Conservation (phyloP, 2,113 vertebrate genomes). For the Cygnus atratus region DNA sequence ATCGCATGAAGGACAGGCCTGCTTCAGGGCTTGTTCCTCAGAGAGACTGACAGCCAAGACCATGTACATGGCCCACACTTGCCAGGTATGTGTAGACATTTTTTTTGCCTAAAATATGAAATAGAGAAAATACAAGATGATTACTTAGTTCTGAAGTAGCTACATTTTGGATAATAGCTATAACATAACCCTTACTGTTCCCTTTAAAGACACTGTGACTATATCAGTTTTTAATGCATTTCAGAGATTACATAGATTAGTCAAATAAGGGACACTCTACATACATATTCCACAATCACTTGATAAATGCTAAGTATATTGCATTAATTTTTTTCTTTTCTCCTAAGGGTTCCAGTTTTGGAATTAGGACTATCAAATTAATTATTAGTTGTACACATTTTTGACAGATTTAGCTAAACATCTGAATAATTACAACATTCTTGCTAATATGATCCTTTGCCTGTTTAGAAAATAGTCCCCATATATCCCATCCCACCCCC, state of each 20-base stretch:
- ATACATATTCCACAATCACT: background rate
- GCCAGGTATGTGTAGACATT: constrained; percentile 42
- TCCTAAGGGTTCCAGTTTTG: background rate
- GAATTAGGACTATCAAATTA: background rate
- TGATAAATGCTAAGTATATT: background rate
- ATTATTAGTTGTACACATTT: background rate
- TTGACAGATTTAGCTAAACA: background rate
- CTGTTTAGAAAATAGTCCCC: background rate
- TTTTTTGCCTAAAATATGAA: constrained; percentile 27
- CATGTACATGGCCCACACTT: background rate
- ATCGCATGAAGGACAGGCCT: constrained; percentile 52
- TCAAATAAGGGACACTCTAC: background rate
- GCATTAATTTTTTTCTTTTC: background rate
- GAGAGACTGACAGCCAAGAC: background rate
- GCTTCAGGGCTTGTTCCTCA: background rate
- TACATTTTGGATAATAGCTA: background rate
- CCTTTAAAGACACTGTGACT: background rate
- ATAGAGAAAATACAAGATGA: background rate
- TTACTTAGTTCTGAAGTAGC: background rate
- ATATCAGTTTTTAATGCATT: background rate
- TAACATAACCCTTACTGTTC: background rate
- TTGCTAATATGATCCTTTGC: background rate
- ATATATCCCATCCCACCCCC: background rate
- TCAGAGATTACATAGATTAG: background rate
- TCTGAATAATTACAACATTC: background rate